Base-by-base conservation (phyloP, 2,113 vertebrate genomes). In the Macaca mulatta region DNA sequence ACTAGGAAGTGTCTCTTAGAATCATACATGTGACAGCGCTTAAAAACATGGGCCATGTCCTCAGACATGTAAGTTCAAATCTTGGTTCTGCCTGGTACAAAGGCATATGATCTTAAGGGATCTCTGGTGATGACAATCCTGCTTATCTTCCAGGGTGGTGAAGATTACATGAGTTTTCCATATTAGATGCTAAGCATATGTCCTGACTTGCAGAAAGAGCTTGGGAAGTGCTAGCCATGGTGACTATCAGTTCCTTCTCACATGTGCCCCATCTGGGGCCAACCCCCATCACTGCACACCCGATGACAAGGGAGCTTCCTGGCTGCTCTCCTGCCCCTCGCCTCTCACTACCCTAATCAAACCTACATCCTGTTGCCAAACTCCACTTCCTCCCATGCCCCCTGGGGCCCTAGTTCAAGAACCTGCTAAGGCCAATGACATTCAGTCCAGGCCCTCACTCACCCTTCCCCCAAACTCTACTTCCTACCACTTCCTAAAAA, bases 311-410 rank as follows among this genome's bases (percentile, higher is more conserved):
- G 43, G 2, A 0, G 40, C 93, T 90, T 93, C 91, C 96, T 72
- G 81, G 43, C 75, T 93, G 57, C n/a, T 48, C 74, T 50, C 70
- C 40, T n/a, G 40, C 20, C 64, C 23, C 90, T 5, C 74, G 64
- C 81, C 57, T 80, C 82, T 75, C 70, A 64, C 45, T 61, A 4
- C 38, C 87, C 22, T 38, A 90, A 96, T 91, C 91, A 94, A 77
- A 94, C 72, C 77, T 81, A 87, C 75, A 93, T 97, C 92, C 93
- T 95, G 89, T 91, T 78, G 74, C 59, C 80, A 77, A 48, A 69
- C n/a, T 81, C 72, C 4, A 57, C 91, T 89, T 96, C 93, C 96
- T 97, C 72, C 81, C 35, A 8, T 67, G 59, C 78, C 77, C 81
- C 32, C 8, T 5, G n/a, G 75, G 75, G 84, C 35, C 70, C 88